These are phyloP conservation scores for Sebastiscus albofasciatus DNA, from an alignment of 2,797 vertebrate species.

Conservation along the genomic window DNA sequence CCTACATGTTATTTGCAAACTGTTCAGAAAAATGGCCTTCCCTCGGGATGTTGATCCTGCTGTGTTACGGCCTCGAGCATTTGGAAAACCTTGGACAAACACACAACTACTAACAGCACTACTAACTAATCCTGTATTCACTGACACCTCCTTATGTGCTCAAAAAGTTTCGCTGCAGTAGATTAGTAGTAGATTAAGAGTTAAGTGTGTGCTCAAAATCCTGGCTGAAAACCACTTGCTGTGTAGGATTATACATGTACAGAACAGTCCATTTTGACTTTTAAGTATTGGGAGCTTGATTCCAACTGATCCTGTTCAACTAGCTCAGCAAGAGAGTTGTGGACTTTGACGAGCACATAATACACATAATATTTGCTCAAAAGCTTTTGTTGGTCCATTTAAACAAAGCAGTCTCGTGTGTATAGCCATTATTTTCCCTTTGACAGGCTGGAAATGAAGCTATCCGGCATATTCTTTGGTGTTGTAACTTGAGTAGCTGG, in stretches of 20 bases:
- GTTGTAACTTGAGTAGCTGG: conserved; percentile 4
- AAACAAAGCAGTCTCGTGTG: conserved; percentile 1
- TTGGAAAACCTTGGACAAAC: background rate
- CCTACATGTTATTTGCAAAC: background rate
- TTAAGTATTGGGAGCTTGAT: background rate
- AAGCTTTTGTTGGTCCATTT: conserved; percentile 15
- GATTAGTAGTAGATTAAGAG: background rate
- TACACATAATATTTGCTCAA: conserved; percentile 37
- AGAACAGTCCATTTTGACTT: background rate
- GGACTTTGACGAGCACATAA: background rate
- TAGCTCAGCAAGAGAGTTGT: conserved; percentile 5
- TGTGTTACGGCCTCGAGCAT: background rate
- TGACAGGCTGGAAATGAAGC: background rate
- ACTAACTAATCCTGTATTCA: background rate
- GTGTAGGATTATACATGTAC: background rate
- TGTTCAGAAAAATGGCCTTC: background rate
- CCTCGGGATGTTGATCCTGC: background rate
- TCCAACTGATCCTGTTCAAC: conserved; percentile 36
- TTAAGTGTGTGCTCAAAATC: background rate
- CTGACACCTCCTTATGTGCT: background rate
- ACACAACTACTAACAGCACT: background rate
- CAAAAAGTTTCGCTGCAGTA: background rate
- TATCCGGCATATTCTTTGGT: background rate
- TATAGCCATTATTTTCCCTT: background rate
- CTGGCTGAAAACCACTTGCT: background rate